These are phyloP conservation scores for Alosa alosa DNA, from an alignment of 2,113 vertebrate species.

Conservation along the genomic window DNA sequence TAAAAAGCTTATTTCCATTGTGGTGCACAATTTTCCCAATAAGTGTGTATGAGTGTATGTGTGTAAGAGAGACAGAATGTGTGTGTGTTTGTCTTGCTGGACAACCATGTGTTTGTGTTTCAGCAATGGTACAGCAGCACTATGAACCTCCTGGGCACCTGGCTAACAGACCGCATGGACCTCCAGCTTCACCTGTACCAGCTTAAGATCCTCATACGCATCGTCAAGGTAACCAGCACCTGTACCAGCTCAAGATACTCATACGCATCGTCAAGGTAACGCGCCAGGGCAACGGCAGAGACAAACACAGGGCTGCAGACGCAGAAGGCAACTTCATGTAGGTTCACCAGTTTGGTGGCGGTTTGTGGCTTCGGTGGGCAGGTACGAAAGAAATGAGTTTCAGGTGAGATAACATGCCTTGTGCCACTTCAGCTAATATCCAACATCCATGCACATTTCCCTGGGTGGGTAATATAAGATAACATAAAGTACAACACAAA, in stretches of 20 bases:
- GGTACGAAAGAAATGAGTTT: not conserved
- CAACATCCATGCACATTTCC: too few species aligned
- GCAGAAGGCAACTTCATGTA: too few species aligned
- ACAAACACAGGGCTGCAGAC: not conserved
- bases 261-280: conserved; percentile 95
- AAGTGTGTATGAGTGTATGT: conserved; percentile 16
- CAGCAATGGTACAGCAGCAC: conserved; percentile 99
- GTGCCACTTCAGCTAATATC: too few species aligned
- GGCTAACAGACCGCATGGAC: conserved; percentile 98
- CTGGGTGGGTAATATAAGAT: not conserved
- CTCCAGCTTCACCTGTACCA: conserved; percentile 97
- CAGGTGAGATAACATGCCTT: not conserved
- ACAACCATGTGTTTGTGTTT: conserved; percentile 80
- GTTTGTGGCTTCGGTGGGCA: not conserved
- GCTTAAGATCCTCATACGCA: conserved; percentile 96
- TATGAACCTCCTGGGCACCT: conserved; percentile 94
- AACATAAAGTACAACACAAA: not conserved
- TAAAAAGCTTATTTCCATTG: too few species aligned
- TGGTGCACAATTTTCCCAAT: too few species aligned
- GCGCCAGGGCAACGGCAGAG: not conserved
- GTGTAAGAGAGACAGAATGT: conserved; percentile 26
- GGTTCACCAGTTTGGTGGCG: too few species aligned
- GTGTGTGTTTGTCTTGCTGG: conserved; percentile 62
- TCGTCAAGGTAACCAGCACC: conserved; percentile 90
- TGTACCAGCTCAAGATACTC: conserved; percentile 98